Conservation (phyloP, 1,140 invertebrate genomes). For the Zaprionus lachaisei region DNA sequence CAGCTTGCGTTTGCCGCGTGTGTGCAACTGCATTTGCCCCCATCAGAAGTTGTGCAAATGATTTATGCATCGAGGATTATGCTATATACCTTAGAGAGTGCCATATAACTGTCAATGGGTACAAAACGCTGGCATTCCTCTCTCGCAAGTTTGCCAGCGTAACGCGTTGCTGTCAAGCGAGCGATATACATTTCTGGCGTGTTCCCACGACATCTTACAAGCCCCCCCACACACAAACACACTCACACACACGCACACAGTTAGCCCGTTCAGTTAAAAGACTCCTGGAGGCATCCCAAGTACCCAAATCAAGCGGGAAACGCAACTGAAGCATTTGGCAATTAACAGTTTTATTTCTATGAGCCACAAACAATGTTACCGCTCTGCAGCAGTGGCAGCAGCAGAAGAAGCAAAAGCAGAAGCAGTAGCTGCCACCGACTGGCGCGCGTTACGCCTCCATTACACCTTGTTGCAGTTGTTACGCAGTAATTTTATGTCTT, state of each 20-base stretch:
- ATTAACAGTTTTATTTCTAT: slow-evolving; percentile 84
- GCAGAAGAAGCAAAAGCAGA: background rate
- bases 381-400: slow-evolving; percentile 1
- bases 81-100: background rate
- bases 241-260: background rate
- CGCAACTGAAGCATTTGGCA: slow-evolving; percentile 77
- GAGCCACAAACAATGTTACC: slow-evolving; percentile 78
- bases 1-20: slow-evolving; percentile 47
- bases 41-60: slow-evolving; percentile 33
- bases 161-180: slow-evolving; percentile 44
- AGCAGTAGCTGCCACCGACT: slow-evolving; percentile 20
- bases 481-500: slow-evolving; percentile 82
- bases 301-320: slow-evolving; percentile 71
- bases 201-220: slow-evolving; percentile 73
- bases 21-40: slow-evolving; percentile 47
- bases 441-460: slow-evolving; percentile 72
- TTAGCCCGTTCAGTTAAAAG: slow-evolving; percentile 31
- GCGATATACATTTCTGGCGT: slow-evolving; percentile 32
- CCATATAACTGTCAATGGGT: slow-evolving; percentile 23
- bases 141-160: slow-evolving; percentile 40
- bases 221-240: background rate
- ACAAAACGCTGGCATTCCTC: slow-evolving; percentile 44
- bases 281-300: slow-evolving; percentile 20
- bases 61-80: slow-evolving; percentile 30
- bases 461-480: slow-evolving; percentile 84